Conservation (phyloP, 2,797 vertebrate species). For the Lemur catta region DNA sequence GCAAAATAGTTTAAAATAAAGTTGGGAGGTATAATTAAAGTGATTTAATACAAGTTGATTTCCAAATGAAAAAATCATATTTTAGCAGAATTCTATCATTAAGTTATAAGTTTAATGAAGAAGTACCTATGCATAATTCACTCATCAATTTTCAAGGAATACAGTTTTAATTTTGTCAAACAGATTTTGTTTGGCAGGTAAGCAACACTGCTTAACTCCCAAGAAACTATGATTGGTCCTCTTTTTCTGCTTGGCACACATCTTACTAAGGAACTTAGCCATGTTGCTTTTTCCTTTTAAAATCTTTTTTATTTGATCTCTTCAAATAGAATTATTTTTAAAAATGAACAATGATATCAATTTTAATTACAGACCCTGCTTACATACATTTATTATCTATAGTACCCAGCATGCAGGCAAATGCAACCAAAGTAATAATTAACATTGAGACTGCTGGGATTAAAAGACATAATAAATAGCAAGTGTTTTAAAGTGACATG, state of each 20-base stretch:
- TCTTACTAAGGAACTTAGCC: background rate
- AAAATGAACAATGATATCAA: background rate
- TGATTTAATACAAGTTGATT: constrained; percentile 49
- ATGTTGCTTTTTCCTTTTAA: background rate
- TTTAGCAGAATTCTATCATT: constrained; percentile 37
- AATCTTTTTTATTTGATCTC: background rate
- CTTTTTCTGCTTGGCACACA: background rate
- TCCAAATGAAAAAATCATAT: constrained; percentile 66
- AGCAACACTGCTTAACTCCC: background rate
- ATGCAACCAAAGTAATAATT: background rate
- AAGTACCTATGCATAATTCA: background rate
- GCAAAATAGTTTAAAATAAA: background rate
- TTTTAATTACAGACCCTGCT: background rate
- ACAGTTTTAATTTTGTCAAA: constrained; percentile 32
- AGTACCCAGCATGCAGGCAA: background rate
- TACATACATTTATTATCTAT: background rate
- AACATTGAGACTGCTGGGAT: background rate
- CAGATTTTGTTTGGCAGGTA: background rate
- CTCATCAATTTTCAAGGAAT: constrained; percentile 34
- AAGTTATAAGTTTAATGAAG: constrained; percentile 47
- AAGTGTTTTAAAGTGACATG: constrained; percentile 33
- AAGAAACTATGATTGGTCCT: background rate
- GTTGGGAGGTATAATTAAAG: constrained; percentile 22
- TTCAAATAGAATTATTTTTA: constrained; percentile 3
- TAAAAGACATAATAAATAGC: constrained; percentile 10